Evolutionary conservation across 2,888 invertebrate species (phyloP), one percentile per base, ranked within the genome.

Genomic region (Cataglyphis albicans): DNA sequence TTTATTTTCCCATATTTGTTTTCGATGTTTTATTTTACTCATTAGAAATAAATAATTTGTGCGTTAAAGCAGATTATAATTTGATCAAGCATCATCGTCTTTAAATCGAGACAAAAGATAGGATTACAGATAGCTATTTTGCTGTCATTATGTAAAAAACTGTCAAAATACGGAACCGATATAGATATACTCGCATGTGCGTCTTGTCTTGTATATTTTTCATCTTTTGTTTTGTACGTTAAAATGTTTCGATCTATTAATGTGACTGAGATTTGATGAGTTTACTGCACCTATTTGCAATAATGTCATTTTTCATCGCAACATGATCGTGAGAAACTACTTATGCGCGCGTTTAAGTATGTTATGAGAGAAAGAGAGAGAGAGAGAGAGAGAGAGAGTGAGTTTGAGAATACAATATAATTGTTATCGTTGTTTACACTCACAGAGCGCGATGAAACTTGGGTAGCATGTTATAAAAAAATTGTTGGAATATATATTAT

Each of bases 261-360:
- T 72, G 73, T 81, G 76, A 84, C 78, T 85, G 75, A 84, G 84
- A 86, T 86, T 80, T 88, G 86, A 85, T 81, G 70, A 88, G 87
- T 89, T 91, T 91, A 90, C 86, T 88, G 81, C 87, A 88, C 70
- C 89, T 91, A 91, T 90, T 91, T 91, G 90, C 87, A 86, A 84
- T 89, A 90, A 90, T 90, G 84, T 85, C 57, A 12, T 67, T 38
- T 65, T 65, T 35, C 10, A 7, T 18, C 4, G 0, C 29, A 67
- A 48, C 10, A n/a, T 41, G 0, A 29, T 1, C 18, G 29, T 41
- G 15, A 57, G 29, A 76, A 67, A 57, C n/a, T 67, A 21, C 15
- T 41, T 41, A 9, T 4, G 2, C 52, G 52, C n/a, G n/a, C 52
- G n/a, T 41, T 57, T 15, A 57, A 67, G 3, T 57, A 38, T 25